These are phyloP conservation scores for Drosophila albomicans DNA, from an alignment of 1,140 invertebrate species.

Conservation along the genomic window DNA sequence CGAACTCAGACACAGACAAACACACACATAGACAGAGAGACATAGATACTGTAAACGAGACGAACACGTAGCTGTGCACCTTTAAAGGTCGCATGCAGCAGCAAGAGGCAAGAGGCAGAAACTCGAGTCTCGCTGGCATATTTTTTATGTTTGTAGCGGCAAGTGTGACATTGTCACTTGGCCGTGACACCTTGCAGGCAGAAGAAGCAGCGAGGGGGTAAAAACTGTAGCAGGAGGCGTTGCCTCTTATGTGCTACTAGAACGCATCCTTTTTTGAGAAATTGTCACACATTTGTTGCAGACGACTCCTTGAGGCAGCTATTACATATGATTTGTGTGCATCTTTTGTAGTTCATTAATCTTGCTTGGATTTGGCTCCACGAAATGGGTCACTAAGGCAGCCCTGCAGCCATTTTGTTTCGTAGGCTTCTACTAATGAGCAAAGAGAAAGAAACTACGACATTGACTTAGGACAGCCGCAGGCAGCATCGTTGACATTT, in stretches of 20 bases:
- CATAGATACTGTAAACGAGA: background rate
- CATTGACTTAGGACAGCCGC: slow-evolving; percentile 7
- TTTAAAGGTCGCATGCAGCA: slow-evolving; percentile 49
- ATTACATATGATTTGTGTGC: slow-evolving; percentile 78
- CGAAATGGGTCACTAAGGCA: slow-evolving; percentile 70
- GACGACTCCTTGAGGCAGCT: slow-evolving; percentile 29
- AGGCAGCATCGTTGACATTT: slow-evolving; percentile 57
- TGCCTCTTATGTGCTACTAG: slow-evolving; percentile 11
- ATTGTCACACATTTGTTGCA: slow-evolving; percentile 78
- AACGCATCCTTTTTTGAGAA: slow-evolving; percentile 66
- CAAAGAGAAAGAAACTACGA: background rate
- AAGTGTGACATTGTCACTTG: slow-evolving; percentile 80
- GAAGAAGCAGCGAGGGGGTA: background rate
- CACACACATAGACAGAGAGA: background rate
- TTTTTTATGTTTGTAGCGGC: slow-evolving; percentile 57
- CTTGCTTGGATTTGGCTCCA: slow-evolving; percentile 40
- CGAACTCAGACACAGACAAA: slow-evolving; percentile 36
- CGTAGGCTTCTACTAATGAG: slow-evolving; percentile 32
- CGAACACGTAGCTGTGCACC: slow-evolving; percentile 59
- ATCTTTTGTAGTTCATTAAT: slow-evolving; percentile 80
- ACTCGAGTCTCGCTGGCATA: slow-evolving; percentile 29
- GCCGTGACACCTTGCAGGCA: slow-evolving; percentile 65
- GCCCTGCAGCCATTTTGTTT: slow-evolving; percentile 21
- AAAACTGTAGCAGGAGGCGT: slow-evolving; percentile 1
- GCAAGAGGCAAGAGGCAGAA: slow-evolving; percentile 33